Evolutionary conservation across 1,140 invertebrate species (phyloP).

Genomic region (Drosophila lacteicornis): DNA sequence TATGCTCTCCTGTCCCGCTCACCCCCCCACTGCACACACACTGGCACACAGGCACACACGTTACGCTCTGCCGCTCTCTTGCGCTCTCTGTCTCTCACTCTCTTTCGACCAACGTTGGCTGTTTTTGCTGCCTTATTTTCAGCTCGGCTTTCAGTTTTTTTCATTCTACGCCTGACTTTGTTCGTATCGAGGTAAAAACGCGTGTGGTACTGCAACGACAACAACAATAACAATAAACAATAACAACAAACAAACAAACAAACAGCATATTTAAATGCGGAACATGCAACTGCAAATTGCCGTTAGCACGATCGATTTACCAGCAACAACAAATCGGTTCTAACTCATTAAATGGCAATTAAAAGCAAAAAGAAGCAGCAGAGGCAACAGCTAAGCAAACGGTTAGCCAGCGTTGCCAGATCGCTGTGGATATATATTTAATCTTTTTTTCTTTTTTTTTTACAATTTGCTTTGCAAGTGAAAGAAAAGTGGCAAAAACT

Average conservation of each 20-base stretch:
- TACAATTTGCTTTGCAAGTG: constrained; percentile 32
- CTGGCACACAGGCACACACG: constrained; percentile 4
- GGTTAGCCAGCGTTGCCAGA: constrained; percentile 61
- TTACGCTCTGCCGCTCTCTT: constrained; percentile 29
- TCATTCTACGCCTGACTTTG: constrained; percentile 76
- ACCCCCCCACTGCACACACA: constrained; percentile 5
- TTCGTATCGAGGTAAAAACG: constrained; percentile 74
- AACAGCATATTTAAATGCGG: constrained; percentile 36
- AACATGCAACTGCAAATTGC: constrained; percentile 47
- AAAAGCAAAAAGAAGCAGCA: constrained; percentile 26
- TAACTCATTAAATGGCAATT: constrained; percentile 63
- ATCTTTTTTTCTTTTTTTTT: constrained; percentile 8
- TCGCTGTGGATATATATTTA: neutral
- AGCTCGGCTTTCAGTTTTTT: constrained; percentile 70
- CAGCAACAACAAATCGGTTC: constrained; percentile 21
- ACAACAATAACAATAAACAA: constrained; percentile 27
- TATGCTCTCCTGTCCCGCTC: constrained; percentile 35
- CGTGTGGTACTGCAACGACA: constrained; percentile 29
- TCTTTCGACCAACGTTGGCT: constrained; percentile 20
- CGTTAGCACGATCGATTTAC: constrained; percentile 53
- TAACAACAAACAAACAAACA: constrained; percentile 32
- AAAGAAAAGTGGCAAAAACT: constrained; percentile 58
- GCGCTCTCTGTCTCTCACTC: constrained; percentile 13
- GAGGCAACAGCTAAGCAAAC: constrained; percentile 26
- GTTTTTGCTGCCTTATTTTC: constrained; percentile 52